Evolutionary conservation across 2,888 invertebrate species (phyloP), one percentile per base, ranked within the genome.

Genomic region (Quadroppia sp.): DNA sequence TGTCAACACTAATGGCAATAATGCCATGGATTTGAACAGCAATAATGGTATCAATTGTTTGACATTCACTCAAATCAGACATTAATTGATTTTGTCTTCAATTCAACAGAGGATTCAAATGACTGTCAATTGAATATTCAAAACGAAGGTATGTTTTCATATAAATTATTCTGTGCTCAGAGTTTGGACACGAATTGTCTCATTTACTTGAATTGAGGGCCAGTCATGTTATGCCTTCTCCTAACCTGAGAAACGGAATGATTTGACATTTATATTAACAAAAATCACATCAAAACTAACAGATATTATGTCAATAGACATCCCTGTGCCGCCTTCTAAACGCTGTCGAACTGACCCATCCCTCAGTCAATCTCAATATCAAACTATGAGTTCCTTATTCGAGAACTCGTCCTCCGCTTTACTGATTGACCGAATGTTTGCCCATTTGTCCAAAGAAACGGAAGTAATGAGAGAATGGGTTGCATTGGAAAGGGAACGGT

Each of bases 401-500:
- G 75, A 73, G 25, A 42, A 28, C 30, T 59, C 75, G 6, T 30
- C 73, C 23, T 76, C 76, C 13, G 76, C 76, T 56, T 32, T 76
- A 59, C 59, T 76, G 4, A 75, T 76, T 59, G 76, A 76, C 56
- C 71, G 76, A 36, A 76, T 76, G 75, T 76, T 76, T 64, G 36
- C 73, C 7, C 76, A 76, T 56, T 69, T 76, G 17, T 40, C 73
- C 9, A 76, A 72, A 59, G 76, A 76, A 74, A 76, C 75, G 0
- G 76, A 76, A 72, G 71, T 75, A 11, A 76, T 76, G 76, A 48
- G 74, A n/a, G 75, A 76, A 74, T 76, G 76, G 76, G 71, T 76
- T n/a, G 67, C 45, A 17, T 72, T 76, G 42, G 76, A 76, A 67
- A 40, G 71, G 15, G 76, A 76, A 56, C 40, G 75, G 30, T 40